Conservation (phyloP, 2,113 vertebrate species). For the Clarias magur region DNA sequence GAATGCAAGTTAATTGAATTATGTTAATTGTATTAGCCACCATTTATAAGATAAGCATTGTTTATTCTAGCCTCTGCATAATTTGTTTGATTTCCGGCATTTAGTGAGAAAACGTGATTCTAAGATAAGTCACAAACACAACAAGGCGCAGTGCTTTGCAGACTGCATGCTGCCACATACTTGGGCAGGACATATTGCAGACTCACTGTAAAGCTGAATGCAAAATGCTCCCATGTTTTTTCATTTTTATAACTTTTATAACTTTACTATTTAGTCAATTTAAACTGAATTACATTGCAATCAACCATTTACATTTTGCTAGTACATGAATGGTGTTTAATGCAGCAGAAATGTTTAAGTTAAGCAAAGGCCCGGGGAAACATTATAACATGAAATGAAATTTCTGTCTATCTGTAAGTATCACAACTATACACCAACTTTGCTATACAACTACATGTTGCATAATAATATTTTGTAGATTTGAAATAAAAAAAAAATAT, state of each 20-base stretch:
- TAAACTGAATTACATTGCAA: neutral
- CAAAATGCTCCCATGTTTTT: neutral
- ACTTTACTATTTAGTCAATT: neutral
- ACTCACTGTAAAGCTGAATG: neutral
- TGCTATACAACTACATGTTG: neutral
- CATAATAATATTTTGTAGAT: neutral
- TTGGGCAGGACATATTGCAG: neutral
- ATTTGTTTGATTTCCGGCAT: neutral
- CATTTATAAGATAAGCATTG: neutral
- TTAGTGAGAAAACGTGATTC: neutral
- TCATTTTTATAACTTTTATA: neutral
- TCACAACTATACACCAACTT: neutral
- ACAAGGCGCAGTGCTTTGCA: neutral
- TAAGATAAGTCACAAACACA: neutral
- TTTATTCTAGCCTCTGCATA: neutral
- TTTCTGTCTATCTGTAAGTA: neutral
- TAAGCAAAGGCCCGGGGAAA: neutral
- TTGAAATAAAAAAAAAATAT: neutral
- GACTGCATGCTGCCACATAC: neutral
- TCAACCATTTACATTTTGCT: neutral
- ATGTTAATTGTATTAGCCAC: neutral
- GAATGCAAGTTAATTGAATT: neutral
- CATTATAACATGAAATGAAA: too few species aligned
- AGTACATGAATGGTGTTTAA: too few species aligned
- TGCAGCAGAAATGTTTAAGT: too few species aligned